Percentiles rank a stretch among this genome's conserved stretches.
Conservation (phyloP, 2,113 vertebrate species). For the Caloenas nicobarica region DNA sequence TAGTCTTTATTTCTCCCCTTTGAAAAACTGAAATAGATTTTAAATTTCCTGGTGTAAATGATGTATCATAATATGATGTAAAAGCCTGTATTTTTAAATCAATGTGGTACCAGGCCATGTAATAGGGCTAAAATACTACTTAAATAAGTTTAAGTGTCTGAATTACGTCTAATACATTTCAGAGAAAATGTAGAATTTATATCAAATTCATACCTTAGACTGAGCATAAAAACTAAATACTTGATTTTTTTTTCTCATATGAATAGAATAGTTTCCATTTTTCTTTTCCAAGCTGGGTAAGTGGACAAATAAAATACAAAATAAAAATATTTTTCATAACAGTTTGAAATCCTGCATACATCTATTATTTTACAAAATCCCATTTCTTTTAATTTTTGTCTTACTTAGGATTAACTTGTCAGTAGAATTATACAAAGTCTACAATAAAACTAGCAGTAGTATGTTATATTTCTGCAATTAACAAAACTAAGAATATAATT, state of each 20-base stretch:
- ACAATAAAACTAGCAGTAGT: not conserved
- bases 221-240: not conserved
- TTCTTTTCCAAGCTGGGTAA: not conserved
- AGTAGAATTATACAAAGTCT: not conserved
- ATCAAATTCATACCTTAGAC: not conserved
- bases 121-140: conserved; percentile 10
- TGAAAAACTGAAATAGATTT: not conserved
- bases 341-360: not conserved
- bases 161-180: not conserved
- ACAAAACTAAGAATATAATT: not conserved
- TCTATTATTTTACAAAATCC: not conserved
- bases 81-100: conserved; percentile 8
- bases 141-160: not conserved
- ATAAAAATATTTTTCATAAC: not conserved
- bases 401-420: not conserved
- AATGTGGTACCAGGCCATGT: not conserved
- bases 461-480: not conserved
- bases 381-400: not conserved
- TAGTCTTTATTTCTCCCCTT: not conserved
- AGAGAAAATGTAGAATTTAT: not conserved
- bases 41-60: not conserved
- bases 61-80: not conserved
- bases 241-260: not conserved
- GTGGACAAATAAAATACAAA: not conserved
- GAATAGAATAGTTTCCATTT: not conserved